Evolutionary conservation across 2,797 vertebrate genomes (phyloP), one percentile per base, ranked within the genome.

Genomic region (Protosalanx chinensis): DNA sequence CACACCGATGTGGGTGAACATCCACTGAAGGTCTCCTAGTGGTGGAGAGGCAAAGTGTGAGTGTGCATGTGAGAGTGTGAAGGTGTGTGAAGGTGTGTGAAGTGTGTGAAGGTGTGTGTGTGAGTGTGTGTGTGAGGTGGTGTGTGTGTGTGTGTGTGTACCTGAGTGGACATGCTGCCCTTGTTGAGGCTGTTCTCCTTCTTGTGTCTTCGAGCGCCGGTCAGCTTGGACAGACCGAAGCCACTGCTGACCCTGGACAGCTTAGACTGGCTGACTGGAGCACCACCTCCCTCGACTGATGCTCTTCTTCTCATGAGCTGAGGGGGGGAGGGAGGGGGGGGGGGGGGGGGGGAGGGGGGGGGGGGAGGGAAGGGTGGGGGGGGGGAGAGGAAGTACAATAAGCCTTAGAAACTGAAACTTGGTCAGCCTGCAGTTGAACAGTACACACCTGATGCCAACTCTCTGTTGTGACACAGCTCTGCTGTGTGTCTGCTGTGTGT

Each of bases 1-100:
- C 37, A 99, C 97, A 4, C 97, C 97, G 1, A 98, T 97, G 79
- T 99, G 98, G 3, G 98, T 99, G 66, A 99, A 99, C 95, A 99
- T 98, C 98, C 98, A 99, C 89, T 99, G 97, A 97, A 98, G 12
- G 97, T 97, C 84, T 99, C 98, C 98, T 99, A 90, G 63, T 0
- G 73, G n/a, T n/a, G 20, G 30, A 75, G 15, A 51, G 18, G 46
- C 23, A 56, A 59, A 1, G 3, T 57, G n/a, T 23, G 12, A n/a
- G n/a, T 49, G 58, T 51, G 57, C 20, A 37, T 3, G 16, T 35
- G 6, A 30, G n/a, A 57, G 35, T 62, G 46, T 6, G 20, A 51
- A 5, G 12, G 10, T 53, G 15, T 66, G 46, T 37, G 35, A 23
- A 27, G 29, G 57, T 58, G 23, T 10, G 12, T 15, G 61, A 61